These are phyloP conservation scores for Formica selysi DNA, from an alignment of 1,140 invertebrate genomes.

Conservation along the genomic window DNA sequence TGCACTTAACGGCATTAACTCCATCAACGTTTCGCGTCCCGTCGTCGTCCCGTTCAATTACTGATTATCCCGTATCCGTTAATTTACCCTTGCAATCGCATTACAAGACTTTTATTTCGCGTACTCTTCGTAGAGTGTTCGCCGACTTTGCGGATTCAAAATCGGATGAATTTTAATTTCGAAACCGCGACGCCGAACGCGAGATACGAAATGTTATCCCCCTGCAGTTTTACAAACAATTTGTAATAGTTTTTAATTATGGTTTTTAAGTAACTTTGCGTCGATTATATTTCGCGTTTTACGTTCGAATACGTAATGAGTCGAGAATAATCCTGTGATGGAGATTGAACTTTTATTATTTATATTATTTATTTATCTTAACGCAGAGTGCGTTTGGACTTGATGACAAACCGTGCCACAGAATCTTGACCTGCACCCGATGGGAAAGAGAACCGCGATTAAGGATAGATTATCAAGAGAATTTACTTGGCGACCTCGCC, in stretches of 20 bases:
- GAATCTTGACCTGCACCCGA: background rate
- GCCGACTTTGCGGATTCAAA: background rate
- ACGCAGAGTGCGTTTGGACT: background rate
- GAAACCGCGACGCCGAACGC: background rate
- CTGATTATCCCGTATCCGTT: conserved; percentile 24
- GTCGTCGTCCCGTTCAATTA: conserved; percentile 27
- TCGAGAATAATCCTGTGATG: no score
- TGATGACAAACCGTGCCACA: background rate
- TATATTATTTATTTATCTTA: background rate
- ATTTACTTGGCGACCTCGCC: conserved; percentile 73
- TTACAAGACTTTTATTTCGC: background rate
- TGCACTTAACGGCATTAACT: conserved; percentile 45
- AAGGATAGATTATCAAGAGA: conserved; percentile 82
- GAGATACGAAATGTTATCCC: background rate
- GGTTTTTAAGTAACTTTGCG: background rate
- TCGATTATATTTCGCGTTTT: background rate
- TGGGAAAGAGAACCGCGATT: conserved; percentile 69
- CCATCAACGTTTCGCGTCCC: conserved; percentile 18
- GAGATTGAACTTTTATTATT: no score
- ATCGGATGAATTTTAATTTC: background rate
- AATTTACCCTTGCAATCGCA: conserved; percentile 1
- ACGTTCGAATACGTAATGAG: no score
- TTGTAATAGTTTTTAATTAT: background rate
- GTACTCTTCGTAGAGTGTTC: background rate
- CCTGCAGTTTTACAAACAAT: background rate